phyloP scores from a whole-genome alignment of 2,888 invertebrate species.

The Subacronicta megacephala region DNA sequence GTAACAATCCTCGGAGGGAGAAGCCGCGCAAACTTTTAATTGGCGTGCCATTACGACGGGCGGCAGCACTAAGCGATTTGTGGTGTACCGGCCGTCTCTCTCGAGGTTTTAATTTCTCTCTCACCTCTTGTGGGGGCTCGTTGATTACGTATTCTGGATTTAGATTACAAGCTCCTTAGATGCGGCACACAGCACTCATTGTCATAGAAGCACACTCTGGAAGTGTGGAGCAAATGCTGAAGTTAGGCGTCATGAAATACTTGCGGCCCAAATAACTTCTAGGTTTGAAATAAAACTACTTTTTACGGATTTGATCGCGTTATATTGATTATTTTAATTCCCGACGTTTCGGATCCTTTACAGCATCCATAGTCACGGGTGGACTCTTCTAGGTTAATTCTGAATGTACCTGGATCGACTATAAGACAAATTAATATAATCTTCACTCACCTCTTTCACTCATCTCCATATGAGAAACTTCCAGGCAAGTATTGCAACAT shows the following conservation, averaged over 20 bases:
- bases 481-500: no score
- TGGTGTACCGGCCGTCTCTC: conserved; percentile 88
- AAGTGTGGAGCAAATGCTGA: conserved; percentile 15
- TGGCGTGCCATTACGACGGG: conserved; percentile 89
- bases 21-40: conserved; percentile 87
- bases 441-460: no score
- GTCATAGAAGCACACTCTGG: conserved; percentile 3
- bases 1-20: conserved; percentile 83
- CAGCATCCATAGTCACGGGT: no score
- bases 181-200: conserved; percentile 27
- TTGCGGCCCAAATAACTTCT: no score
- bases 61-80: conserved; percentile 89
- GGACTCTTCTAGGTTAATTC: not conserved
- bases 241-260: not conserved
- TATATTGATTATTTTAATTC: no score
- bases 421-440: no score
- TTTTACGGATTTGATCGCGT: no score
- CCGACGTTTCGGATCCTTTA: no score
- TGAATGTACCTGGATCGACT: no score
- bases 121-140: conserved; percentile 76
- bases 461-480: no score
- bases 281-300: no score
- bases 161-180: conserved; percentile 51
- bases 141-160: conserved; percentile 70
- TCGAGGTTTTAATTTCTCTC: conserved; percentile 83